These are phyloP conservation scores for Spodoptera littoralis DNA, from an alignment of 2,888 invertebrate genomes.

Conservation along the genomic window DNA sequence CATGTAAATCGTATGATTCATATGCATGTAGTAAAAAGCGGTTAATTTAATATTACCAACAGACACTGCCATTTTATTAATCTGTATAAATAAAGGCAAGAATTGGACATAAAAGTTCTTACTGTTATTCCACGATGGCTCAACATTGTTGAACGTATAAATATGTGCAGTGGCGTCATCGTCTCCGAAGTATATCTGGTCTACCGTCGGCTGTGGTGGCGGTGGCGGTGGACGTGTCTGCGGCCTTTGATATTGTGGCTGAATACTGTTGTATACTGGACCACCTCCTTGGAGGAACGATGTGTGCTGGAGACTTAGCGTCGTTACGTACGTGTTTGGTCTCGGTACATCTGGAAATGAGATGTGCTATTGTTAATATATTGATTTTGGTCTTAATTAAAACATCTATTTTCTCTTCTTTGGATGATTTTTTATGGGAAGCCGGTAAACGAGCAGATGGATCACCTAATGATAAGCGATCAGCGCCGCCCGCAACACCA, in stretches of 20 bases:
- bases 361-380: too few species aligned
- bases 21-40: too few species aligned
- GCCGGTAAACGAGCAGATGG: too few species aligned
- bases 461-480: too few species aligned
- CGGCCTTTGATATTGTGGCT: slow-evolving; percentile 23
- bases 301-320: slow-evolving; percentile 84
- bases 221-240: slow-evolving; percentile 20
- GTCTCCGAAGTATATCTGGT: slow-evolving; percentile 52
- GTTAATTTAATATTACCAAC: too few species aligned
- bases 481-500: too few species aligned
- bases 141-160: slow-evolving; percentile 60
- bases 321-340: slow-evolving; percentile 78
- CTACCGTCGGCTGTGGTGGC: slow-evolving; percentile 29
- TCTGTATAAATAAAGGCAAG: too few species aligned
- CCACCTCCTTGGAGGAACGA: slow-evolving; percentile 70
- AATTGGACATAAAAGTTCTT: slow-evolving; percentile 10
- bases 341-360: slow-evolving; percentile 66
- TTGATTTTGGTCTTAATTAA: too few species aligned
- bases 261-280: slow-evolving; percentile 43
- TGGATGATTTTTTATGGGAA: too few species aligned
- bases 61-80: too few species aligned
- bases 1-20: too few species aligned
- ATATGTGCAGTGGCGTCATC: slow-evolving; percentile 58
- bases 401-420: too few species aligned
- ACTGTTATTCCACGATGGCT: slow-evolving; percentile 56